These are phyloP conservation scores for Oryzias melastigma DNA, from an alignment of 2,113 vertebrate species.

Conservation along the genomic window DNA sequence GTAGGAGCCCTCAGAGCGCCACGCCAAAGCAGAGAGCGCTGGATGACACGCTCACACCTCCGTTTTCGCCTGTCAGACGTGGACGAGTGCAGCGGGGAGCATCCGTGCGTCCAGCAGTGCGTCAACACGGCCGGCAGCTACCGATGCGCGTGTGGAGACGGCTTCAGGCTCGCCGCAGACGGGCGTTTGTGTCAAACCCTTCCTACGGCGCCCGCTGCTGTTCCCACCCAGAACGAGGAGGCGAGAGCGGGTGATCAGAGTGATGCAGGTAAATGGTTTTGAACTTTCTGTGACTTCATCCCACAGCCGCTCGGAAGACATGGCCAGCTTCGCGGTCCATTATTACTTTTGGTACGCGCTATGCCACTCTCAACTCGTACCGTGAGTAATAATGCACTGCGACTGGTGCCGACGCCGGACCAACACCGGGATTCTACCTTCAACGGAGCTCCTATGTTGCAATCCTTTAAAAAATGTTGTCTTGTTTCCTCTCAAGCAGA, in stretches of 20 bases:
- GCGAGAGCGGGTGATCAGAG: conserved; percentile 34
- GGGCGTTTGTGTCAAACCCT: conserved; percentile 66
- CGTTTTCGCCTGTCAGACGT: conserved; percentile 73
- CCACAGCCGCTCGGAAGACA: conserved; percentile 47
- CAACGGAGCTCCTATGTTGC: conserved; percentile 36
- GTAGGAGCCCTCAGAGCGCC: conserved; percentile 60
- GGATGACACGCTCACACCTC: background rate
- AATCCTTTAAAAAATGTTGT: conserved; percentile 30
- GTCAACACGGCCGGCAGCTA: conserved; percentile 84
- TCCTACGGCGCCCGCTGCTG: conserved; percentile 21
- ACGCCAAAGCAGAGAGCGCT: background rate
- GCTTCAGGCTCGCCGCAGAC: conserved; percentile 74
- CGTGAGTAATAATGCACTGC: conserved; percentile 99
- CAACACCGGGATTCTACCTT: conserved; percentile 36
- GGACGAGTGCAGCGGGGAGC: conserved; percentile 80
- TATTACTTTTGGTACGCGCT: conserved; percentile 99
- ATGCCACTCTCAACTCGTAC: conserved; percentile 99
- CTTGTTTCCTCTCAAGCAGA: conserved; percentile 26
- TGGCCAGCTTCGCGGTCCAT: conserved; percentile 86
- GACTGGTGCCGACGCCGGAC: conserved; percentile 76
- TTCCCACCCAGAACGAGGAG: conserved; percentile 26
- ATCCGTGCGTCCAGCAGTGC: conserved; percentile 80
- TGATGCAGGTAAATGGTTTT: conserved; percentile 58
- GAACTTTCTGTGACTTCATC: conserved; percentile 8
- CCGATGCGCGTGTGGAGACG: conserved; percentile 75